phyloP scores from a whole-genome alignment of 2,113 vertebrate species.

The Sylvicapra grimmia region DNA sequence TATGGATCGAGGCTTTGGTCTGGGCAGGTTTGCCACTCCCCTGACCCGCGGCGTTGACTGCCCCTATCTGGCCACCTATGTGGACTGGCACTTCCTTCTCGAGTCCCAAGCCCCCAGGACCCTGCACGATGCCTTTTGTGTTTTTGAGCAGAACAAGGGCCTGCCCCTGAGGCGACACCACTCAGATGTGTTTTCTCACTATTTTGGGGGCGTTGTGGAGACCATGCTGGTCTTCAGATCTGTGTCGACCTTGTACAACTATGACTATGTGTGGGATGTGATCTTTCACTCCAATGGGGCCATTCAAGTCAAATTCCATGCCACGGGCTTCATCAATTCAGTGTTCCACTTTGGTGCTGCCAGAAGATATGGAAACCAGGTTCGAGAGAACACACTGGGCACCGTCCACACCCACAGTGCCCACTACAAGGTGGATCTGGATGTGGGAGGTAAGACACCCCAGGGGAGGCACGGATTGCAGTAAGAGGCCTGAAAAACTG shows the following conservation, averaged over 20 bases:
- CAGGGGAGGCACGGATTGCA: not conserved
- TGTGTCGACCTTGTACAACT: constrained; percentile 64
- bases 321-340: constrained; percentile 81
- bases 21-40: too few species aligned
- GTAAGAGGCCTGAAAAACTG: too few species aligned
- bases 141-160: not conserved
- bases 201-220: not conserved
- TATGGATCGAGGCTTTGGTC: rapidly evolving
- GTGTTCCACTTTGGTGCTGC: constrained; percentile 67
- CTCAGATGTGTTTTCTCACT: not conserved
- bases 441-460: constrained; percentile 58
- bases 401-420: constrained; percentile 78
- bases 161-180: not conserved
- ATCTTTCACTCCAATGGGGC: constrained; percentile 78
- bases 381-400: constrained; percentile 77
- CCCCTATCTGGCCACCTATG: not conserved
- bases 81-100: not conserved
- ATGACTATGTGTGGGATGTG: constrained; percentile 83
- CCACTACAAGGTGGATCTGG: constrained; percentile 84
- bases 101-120: not conserved
- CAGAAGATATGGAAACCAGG: constrained; percentile 69
- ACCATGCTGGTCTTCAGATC: not conserved
- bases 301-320: constrained; percentile 72
- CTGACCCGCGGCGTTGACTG: rapidly evolving
- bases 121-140: not conserved